A percentile compares a stretch with the other conserved stretches of the same genome.
Evolutionary conservation across 2,888 invertebrate species (phyloP).

Genomic region (Iselma pallidipennis): DNA sequence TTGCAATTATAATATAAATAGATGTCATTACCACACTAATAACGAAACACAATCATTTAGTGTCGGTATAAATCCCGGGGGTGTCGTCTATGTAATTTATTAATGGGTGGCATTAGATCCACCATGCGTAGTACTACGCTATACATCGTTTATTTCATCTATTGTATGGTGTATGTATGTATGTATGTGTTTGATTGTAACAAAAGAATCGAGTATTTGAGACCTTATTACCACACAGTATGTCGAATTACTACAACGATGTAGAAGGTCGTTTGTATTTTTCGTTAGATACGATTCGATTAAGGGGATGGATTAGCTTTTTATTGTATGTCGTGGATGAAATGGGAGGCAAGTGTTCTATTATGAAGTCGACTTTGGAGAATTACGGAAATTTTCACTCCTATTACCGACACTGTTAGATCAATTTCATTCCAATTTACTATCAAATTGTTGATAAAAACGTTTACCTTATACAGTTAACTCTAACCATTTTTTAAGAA

Average conservation of each 20-base stretch:
- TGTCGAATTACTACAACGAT: constrained; percentile 41
- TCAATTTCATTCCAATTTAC: background rate
- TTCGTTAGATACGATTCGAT: constrained; percentile 25
- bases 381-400: background rate
- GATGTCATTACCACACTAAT: constrained; percentile 57
- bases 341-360: constrained; percentile 21
- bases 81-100: constrained; percentile 57
- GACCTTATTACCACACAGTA: constrained; percentile 40
- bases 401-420: background rate
- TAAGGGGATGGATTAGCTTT: constrained; percentile 36
- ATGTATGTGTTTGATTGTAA: constrained; percentile 36
- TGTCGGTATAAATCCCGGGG: constrained; percentile 50
- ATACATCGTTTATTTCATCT: constrained; percentile 52
- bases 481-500: too few species aligned
- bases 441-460: background rate
- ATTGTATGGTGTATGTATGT: constrained; percentile 42
- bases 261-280: constrained; percentile 22
- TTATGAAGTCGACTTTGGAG: constrained; percentile 18
- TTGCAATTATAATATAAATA: constrained; percentile 58
- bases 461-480: too few species aligned
- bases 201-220: constrained; percentile 46
- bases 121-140: constrained; percentile 41
- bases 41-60: constrained; percentile 57
- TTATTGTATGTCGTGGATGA: constrained; percentile 22
- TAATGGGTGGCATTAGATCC: constrained; percentile 55